These are phyloP conservation scores for Pygoscelis adeliae DNA, from an alignment of 2,113 vertebrate species.

Conservation along the genomic window DNA sequence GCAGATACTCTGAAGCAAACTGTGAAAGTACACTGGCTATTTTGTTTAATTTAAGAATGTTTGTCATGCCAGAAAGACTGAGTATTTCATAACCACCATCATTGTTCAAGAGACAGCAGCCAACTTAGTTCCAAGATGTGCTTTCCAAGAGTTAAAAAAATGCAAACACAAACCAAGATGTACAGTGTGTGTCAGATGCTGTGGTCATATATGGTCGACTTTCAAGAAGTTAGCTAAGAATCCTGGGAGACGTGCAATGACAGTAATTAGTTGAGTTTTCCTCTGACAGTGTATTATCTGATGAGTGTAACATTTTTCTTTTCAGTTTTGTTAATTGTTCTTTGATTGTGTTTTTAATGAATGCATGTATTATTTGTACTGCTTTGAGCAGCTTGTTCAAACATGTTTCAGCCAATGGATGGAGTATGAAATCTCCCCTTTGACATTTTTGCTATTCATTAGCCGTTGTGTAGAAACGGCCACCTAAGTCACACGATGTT, in stretches of 20 bases:
- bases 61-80: not conserved
- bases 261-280: not conserved
- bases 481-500: fast-evolving
- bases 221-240: not conserved
- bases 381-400: not conserved
- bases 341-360: not conserved
- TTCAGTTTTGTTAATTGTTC: not conserved
- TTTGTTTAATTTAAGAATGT: not conserved
- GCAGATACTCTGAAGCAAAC: not conserved
- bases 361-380: not conserved
- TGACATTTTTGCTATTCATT: not conserved
- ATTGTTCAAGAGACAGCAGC: not conserved
- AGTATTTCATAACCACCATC: not conserved
- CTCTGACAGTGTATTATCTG: not conserved
- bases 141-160: not conserved
- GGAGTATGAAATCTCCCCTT: not conserved
- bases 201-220: not conserved
- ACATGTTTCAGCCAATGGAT: not conserved
- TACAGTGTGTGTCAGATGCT: not conserved
- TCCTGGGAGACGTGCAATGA: not conserved
- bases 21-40: not conserved
- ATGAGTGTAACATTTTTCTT: not conserved
- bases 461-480: not conserved
- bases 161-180: fast-evolving
- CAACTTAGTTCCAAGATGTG: not conserved